Conservation (phyloP, 1,140 invertebrate genomes). For the Heterodera carotae region DNA sequence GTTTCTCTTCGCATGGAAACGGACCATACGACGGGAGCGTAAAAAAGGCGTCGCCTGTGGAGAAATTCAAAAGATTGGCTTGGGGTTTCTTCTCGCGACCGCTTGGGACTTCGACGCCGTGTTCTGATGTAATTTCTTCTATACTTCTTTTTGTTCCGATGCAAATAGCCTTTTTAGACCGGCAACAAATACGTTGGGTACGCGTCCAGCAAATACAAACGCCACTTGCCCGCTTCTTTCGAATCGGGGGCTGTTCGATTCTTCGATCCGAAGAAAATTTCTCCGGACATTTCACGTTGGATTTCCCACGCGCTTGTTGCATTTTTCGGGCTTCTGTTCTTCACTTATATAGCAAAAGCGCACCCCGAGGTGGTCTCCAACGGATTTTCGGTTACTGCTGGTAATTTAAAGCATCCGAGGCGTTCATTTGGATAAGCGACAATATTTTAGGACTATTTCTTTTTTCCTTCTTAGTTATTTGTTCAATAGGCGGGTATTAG, state of each 20-base stretch:
- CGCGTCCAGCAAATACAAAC: conserved; percentile 33
- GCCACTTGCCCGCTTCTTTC: background rate
- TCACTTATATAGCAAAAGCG: conserved; percentile 47
- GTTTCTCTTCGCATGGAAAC: background rate
- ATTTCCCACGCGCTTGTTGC: conserved; percentile 27
- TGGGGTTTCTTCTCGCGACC: conserved; percentile 38
- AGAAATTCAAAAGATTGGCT: conserved; percentile 37
- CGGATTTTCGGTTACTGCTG: conserved; percentile 14
- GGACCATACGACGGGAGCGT: background rate
- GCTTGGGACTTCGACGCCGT: conserved; percentile 25
- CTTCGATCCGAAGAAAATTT: conserved; percentile 1
- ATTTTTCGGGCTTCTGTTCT: conserved; percentile 38
- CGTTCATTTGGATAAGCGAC: conserved; percentile 27
- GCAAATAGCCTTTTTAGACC: conserved; percentile 13
- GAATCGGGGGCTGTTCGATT: background rate
- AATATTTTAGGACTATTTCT: too few relatives aligned
- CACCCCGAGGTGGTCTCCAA: conserved; percentile 40
- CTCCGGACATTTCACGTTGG: conserved; percentile 29
- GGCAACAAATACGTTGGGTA: conserved; percentile 12
- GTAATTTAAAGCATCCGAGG: too few relatives aligned
- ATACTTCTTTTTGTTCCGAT: conserved; percentile 1
- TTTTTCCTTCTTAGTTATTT: too few relatives aligned
- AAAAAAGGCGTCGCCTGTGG: conserved; percentile 33
- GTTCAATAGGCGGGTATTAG: too few relatives aligned
- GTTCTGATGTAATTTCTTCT: conserved; percentile 35